Conservation (phyloP, 2,113 vertebrate genomes). For the Piaya cayana region DNA sequence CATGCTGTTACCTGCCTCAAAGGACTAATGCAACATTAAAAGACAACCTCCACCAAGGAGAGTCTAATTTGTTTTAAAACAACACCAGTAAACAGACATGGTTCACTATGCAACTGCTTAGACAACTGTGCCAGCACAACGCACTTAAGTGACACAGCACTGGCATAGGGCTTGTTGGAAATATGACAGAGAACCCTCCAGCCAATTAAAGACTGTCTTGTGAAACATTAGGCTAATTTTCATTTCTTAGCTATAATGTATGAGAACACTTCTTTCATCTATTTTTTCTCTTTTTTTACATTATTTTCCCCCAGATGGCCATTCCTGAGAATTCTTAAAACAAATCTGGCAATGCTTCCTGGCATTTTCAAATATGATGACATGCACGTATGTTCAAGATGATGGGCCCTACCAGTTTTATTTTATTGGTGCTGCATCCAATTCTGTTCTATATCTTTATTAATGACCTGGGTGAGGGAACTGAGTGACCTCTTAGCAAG, state of each 20-base stretch:
- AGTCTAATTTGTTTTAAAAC: not conserved
- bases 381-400: not conserved
- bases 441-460: too few relatives aligned
- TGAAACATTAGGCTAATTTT: not conserved
- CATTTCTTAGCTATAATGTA: not conserved
- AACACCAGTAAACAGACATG: not conserved
- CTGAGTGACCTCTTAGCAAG: too few relatives aligned
- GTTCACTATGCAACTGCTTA: not conserved
- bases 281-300: not conserved
- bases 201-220: not conserved
- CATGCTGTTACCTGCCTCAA: accelerated
- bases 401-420: not conserved
- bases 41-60: not conserved
- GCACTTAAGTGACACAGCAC: not conserved
- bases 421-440: not conserved
- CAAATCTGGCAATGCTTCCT: not conserved
- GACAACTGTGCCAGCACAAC: not conserved
- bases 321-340: not conserved
- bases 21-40: not conserved
- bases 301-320: not conserved
- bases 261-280: not conserved
- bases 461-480: too few relatives aligned
- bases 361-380: not conserved
- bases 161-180: not conserved
- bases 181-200: not conserved